phyloP scores from a whole-genome alignment of 2,113 vertebrate genomes.

The Cathartes aura region DNA sequence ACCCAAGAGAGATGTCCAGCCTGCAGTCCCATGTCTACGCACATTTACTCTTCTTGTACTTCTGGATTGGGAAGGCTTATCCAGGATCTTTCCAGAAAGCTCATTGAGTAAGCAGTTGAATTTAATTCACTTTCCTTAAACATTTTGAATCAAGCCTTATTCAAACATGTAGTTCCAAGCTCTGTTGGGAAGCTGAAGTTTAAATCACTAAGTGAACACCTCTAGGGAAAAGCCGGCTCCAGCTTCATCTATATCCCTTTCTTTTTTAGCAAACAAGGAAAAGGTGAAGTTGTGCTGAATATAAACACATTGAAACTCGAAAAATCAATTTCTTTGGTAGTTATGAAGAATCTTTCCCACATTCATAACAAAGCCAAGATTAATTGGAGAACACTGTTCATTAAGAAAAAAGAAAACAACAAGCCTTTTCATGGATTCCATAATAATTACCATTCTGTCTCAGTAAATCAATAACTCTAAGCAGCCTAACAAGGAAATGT shows the following conservation, averaged over 20 bases:
- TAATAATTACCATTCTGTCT: conserved; percentile 26
- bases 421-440: not conserved
- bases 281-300: not conserved
- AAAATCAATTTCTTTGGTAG: conserved; percentile 17
- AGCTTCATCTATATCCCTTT: not conserved
- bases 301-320: not conserved
- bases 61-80: not conserved
- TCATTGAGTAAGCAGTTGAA: not conserved
- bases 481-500: not conserved
- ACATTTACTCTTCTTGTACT: not conserved
- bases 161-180: not conserved
- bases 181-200: not conserved
- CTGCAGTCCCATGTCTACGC: not conserved
- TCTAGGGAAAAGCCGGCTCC: not conserved
- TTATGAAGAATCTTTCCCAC: not conserved
- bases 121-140: not conserved
- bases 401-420: not conserved
- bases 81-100: not conserved
- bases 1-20: not conserved
- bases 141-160: not conserved
- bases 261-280: not conserved
- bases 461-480: conserved; percentile 20
- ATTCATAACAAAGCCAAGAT: conserved; percentile 17
- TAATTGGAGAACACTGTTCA: not conserved
- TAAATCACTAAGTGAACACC: not conserved